These are phyloP conservation scores for Hypomesus transpacificus DNA, from an alignment of 2,113 vertebrate genomes.

Conservation along the genomic window DNA sequence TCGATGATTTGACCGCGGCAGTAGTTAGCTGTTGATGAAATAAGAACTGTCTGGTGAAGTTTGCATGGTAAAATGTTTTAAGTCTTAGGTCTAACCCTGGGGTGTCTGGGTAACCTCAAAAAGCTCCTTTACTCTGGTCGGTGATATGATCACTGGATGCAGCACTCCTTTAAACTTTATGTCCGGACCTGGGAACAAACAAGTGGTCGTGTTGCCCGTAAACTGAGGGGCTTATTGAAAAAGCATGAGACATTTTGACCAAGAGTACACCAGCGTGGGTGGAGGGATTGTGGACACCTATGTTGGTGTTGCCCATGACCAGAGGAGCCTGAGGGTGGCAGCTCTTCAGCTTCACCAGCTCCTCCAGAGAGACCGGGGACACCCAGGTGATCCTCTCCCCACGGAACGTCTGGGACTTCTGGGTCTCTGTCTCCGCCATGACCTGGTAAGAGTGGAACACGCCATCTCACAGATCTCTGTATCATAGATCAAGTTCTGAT, in stretches of 20 bases:
- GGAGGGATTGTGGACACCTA: slow-evolving; percentile 60
- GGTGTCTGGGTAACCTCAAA: slow-evolving; percentile 54
- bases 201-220: background rate
- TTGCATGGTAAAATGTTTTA: too few relatives aligned
- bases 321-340: slow-evolving; percentile 74
- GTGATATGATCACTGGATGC: slow-evolving; percentile 68
- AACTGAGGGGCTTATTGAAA: background rate
- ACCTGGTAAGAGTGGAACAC: slow-evolving; percentile 32
- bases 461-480: background rate
- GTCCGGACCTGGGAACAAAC: slow-evolving; percentile 59
- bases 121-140: slow-evolving; percentile 61
- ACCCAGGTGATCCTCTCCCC: slow-evolving; percentile 75
- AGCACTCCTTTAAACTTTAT: slow-evolving; percentile 69
- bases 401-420: slow-evolving; percentile 63
- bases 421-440: slow-evolving; percentile 66
- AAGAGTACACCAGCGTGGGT: background rate
- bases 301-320: slow-evolving; percentile 79
- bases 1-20: too few relatives aligned
- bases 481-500: background rate
- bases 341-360: slow-evolving; percentile 77
- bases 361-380: slow-evolving; percentile 63
- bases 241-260: background rate
- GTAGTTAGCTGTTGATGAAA: too few relatives aligned
- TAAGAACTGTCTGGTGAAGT: too few relatives aligned
- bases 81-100: slow-evolving; percentile 47